phyloP scores from a whole-genome alignment of 2,113 vertebrate species.

The Oreochromis spilurus region DNA sequence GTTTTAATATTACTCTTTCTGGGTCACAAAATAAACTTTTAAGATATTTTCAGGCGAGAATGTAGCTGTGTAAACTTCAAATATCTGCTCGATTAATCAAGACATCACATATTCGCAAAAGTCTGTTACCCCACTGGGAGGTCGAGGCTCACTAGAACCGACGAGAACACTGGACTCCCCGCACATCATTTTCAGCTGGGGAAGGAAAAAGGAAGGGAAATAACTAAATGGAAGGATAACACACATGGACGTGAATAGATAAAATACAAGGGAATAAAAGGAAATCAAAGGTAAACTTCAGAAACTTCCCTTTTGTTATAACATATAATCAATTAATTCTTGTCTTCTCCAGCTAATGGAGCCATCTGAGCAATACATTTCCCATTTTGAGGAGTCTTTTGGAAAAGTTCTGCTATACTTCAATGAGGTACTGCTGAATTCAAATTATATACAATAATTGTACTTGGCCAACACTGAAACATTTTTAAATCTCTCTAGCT shows the following conservation, averaged over 20 bases:
- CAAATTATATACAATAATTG: background rate
- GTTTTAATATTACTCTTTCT: background rate
- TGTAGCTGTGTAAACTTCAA: background rate
- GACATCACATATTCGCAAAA: background rate
- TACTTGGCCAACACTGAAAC: background rate
- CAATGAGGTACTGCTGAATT: conserved; percentile 49
- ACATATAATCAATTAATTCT: background rate
- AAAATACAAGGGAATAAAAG: background rate
- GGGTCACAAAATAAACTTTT: background rate
- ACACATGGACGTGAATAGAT: background rate
- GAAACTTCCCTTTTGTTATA: background rate
- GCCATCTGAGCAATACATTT: conserved; percentile 57
- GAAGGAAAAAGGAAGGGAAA: background rate
- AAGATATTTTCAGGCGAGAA: background rate
- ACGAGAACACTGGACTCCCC: background rate
- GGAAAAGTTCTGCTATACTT: conserved; percentile 72
- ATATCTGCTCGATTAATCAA: background rate
- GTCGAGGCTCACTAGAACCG: background rate
- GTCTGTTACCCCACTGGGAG: background rate
- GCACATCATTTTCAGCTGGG: background rate
- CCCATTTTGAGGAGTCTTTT: conserved; percentile 65
- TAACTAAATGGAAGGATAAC: background rate
- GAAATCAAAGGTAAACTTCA: background rate
- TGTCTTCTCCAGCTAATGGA: conserved; percentile 48
- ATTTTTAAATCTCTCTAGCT: conserved; percentile 37